These are phyloP conservation scores for Bombus pyrosoma DNA, from an alignment of 1,140 invertebrate species.

Conservation along the genomic window DNA sequence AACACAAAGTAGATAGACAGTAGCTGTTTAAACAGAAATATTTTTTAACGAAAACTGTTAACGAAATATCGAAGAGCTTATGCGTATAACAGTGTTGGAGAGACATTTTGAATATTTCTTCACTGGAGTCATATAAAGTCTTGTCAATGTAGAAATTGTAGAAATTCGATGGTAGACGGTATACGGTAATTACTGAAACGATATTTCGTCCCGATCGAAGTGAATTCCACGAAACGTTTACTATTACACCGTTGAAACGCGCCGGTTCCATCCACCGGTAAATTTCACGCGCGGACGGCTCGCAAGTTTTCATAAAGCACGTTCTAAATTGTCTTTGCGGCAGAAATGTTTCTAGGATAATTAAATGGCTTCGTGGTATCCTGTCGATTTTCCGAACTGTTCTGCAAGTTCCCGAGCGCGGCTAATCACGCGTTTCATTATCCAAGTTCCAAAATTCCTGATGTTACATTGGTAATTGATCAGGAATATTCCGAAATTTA, in stretches of 20 bases:
- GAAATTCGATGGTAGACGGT: background rate
- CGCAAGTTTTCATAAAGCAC: background rate
- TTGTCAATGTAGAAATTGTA: background rate
- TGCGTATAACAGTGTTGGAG: too few relatives aligned
- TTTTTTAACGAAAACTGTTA: background rate
- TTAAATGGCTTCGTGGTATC: background rate
- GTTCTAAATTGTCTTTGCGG: background rate
- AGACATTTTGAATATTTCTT: background rate
- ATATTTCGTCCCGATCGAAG: background rate
- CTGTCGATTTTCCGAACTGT: background rate
- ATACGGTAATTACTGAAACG: background rate
- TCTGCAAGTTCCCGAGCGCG: background rate
- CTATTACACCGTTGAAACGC: background rate
- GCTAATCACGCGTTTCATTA: background rate
- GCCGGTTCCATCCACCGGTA: too few relatives aligned
- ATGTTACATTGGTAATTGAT: background rate
- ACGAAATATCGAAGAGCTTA: background rate
- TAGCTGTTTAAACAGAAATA: background rate
- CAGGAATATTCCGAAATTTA: background rate
- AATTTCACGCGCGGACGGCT: conserved; percentile 1
- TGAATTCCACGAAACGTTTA: conserved; percentile 9
- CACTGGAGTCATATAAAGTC: background rate
- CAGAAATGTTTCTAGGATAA: background rate
- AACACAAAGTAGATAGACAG: background rate
- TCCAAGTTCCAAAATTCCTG: background rate